Percentiles rank a stretch among this genome's conserved stretches.
phyloP scores from a whole-genome alignment of 1,140 invertebrate genomes.

The Drosophila ercepeae region DNA sequence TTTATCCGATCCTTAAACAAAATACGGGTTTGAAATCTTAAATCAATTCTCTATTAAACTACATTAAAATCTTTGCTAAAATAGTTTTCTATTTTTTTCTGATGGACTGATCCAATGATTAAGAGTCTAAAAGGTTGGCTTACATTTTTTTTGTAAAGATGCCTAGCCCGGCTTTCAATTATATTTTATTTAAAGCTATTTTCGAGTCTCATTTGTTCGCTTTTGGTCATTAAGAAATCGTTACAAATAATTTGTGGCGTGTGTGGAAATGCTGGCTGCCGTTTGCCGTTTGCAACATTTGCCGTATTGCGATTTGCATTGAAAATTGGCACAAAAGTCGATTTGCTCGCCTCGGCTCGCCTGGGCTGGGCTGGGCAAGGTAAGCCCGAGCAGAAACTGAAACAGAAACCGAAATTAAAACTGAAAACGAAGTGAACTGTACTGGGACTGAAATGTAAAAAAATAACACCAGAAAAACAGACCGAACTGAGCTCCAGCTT shows the following conservation, averaged over 20 bases:
- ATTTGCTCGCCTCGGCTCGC: conserved; percentile 35
- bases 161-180: conserved; percentile 16
- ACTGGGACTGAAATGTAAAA: conserved; percentile 7
- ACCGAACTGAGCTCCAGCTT: conserved; percentile 18
- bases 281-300: conserved; percentile 64
- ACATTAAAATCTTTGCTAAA: no score
- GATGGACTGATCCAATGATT: no score
- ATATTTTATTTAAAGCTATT: conserved; percentile 23
- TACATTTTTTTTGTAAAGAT: no score
- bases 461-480: not conserved
- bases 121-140: no score
- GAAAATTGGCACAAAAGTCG: conserved; percentile 62
- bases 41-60: no score
- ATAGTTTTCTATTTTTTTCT: no score
- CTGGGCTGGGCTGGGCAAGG: conserved; percentile 30
- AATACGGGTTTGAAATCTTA: no score
- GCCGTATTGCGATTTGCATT: conserved; percentile 64
- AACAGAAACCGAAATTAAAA: conserved; percentile 37
- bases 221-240: conserved; percentile 56
- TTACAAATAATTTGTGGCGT: conserved; percentile 59
- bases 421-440: conserved; percentile 20
- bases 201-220: conserved; percentile 16
- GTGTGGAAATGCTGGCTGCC: conserved; percentile 43
- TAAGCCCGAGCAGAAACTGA: conserved; percentile 21
- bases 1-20: no score